Evolutionary conservation across 2,797 vertebrate genomes (phyloP).

Genomic region (Gila robusta): DNA sequence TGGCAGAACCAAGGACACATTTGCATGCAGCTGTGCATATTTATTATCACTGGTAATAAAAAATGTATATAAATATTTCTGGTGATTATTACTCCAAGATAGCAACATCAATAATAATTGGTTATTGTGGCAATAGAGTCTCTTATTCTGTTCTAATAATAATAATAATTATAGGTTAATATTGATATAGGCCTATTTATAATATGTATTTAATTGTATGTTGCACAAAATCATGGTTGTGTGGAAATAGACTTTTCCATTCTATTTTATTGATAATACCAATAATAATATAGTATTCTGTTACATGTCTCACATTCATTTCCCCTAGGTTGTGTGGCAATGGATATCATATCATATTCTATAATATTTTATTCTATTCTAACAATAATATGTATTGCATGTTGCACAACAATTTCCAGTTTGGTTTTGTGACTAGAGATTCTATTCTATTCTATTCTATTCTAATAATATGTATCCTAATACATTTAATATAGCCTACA

Average conservation of each 20-base stretch:
- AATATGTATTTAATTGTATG: neutral
- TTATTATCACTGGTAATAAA: constrained; percentile 4
- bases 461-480: neutral
- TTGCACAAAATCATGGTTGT: neutral
- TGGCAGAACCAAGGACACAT: neutral
- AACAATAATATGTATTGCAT: neutral
- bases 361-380: neutral
- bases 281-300: neutral
- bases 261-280: neutral
- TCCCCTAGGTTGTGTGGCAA: neutral
- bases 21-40: neutral
- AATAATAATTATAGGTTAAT: neutral
- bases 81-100: neutral
- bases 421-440: neutral
- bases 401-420: neutral
- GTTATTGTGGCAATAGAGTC: neutral
- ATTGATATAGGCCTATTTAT: neutral
- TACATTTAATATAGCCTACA: too few species aligned
- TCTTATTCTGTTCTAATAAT: neutral
- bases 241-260: neutral
- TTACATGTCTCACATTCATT: neutral
- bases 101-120: neutral
- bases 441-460: neutral
- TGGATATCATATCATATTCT: neutral
- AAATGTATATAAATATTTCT: neutral